These are phyloP conservation scores for Parnassius glacialis DNA, from an alignment of 2,888 invertebrate species.

Conservation along the genomic window DNA sequence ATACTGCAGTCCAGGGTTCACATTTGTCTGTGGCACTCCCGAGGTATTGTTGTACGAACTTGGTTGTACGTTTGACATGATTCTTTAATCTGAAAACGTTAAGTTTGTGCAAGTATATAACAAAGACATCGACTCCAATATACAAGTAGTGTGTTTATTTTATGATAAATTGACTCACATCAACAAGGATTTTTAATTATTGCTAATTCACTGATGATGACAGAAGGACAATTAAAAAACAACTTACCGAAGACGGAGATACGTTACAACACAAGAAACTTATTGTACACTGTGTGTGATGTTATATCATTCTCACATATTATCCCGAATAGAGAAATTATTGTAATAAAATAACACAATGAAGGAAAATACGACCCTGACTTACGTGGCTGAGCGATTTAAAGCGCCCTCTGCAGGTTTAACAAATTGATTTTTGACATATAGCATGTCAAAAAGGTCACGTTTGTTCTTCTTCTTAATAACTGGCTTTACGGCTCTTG, in stretches of 20 bases:
- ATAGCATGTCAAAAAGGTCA: conserved; percentile 44
- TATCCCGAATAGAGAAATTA: conserved; percentile 58
- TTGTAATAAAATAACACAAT: conserved; percentile 62
- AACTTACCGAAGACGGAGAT: conserved; percentile 59
- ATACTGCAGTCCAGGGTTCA: conserved; percentile 47
- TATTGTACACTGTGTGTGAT: conserved; percentile 51
- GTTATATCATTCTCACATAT: conserved; percentile 69
- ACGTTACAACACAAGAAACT: conserved; percentile 54
- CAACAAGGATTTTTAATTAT: conserved; percentile 57
- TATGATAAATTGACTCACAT: conserved; percentile 54
- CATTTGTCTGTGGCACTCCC: conserved; percentile 52
- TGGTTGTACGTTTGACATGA: conserved; percentile 73
- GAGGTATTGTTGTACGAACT: conserved; percentile 61
- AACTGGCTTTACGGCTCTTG: no score
- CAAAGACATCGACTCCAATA: conserved; percentile 26
- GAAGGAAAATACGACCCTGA: conserved; percentile 76
- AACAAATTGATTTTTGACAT: conserved; percentile 66
- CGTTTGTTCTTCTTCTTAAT: no score
- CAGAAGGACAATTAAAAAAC: conserved; percentile 53
- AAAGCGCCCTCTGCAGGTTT: conserved; percentile 68
- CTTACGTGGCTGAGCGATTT: conserved; percentile 79
- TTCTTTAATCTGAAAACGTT: conserved; percentile 68
- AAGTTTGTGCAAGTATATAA: conserved; percentile 33
- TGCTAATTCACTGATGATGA: conserved; percentile 71
- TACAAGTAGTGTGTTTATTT: conserved; percentile 45